These are phyloP conservation scores for Trachelus tabidus DNA, from an alignment of 2,888 invertebrate species.

Conservation along the genomic window DNA sequence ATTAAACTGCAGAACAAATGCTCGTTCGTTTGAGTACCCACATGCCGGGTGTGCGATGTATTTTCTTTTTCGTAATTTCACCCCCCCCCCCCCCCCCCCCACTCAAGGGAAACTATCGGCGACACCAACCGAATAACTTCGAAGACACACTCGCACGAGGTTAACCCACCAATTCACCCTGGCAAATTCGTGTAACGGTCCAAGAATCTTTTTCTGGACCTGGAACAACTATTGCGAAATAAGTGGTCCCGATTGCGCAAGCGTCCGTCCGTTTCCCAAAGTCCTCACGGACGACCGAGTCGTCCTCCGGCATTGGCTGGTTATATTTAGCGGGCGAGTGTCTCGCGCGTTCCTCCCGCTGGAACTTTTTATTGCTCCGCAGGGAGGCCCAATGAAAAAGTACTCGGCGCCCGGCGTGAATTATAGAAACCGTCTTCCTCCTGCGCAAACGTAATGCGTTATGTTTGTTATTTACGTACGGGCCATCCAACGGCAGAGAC, in stretches of 20 bases:
- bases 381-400: constrained; percentile 45
- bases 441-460: constrained; percentile 27
- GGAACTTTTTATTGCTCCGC: constrained; percentile 44
- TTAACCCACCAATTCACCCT: no score
- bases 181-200: no score
- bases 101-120: no score
- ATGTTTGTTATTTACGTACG: background rate
- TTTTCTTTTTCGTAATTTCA: no score
- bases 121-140: no score
- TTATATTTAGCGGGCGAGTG: background rate
- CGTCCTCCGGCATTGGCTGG: background rate
- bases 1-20: no score
- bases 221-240: no score
- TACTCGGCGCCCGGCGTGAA: constrained; percentile 44
- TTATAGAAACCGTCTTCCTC: constrained; percentile 39
- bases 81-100: no score
- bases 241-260: background rate
- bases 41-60: no score
- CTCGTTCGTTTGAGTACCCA: no score
- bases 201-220: no score
- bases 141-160: fast-evolving
- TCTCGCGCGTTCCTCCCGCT: background rate
- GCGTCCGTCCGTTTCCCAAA: background rate
- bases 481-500: background rate
- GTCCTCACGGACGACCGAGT: background rate